Conservation (phyloP, 2,888 invertebrate species). For the Salpingus planirostris region DNA sequence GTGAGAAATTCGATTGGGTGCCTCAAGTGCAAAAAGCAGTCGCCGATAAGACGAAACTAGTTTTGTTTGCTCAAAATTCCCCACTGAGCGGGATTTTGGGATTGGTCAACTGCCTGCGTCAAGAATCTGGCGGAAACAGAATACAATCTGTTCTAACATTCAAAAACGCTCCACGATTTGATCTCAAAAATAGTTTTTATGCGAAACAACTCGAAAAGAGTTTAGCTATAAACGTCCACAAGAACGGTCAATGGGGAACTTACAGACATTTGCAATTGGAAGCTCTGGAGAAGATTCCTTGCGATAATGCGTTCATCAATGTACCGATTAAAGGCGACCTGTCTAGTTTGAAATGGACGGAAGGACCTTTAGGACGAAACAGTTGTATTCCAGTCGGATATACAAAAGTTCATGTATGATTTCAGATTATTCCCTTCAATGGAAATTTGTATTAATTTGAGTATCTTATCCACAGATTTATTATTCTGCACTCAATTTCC, state of each 20-base stretch:
- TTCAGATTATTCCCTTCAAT: too few relatives aligned
- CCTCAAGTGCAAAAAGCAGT: neutral
- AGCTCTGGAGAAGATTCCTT: slow-evolving; percentile 40
- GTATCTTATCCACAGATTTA: too few relatives aligned
- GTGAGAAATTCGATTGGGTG: neutral
- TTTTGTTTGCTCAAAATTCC: slow-evolving; percentile 57
- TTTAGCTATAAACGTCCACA: slow-evolving; percentile 68
- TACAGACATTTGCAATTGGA: slow-evolving; percentile 68
- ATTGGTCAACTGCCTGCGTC: slow-evolving; percentile 55
- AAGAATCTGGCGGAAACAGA: slow-evolving; percentile 46
- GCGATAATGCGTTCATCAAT: slow-evolving; percentile 67
- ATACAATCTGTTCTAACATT: slow-evolving; percentile 48
- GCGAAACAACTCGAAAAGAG: slow-evolving; percentile 59
- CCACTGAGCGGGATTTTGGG: slow-evolving; percentile 70
- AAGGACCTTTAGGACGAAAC: too few relatives aligned
- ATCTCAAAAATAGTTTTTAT: slow-evolving; percentile 44
- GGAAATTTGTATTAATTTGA: too few relatives aligned
- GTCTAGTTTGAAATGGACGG: slow-evolving; percentile 72
- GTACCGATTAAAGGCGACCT: slow-evolving; percentile 75
- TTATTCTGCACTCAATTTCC: neutral
- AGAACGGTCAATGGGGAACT: slow-evolving; percentile 50
- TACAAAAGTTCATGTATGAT: too few relatives aligned
- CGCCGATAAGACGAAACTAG: slow-evolving; percentile 30
- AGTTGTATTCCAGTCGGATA: too few relatives aligned
- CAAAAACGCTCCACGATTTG: slow-evolving; percentile 55